Conservation (phyloP, 1,140 invertebrate genomes). For the Zaprionus capensis region DNA sequence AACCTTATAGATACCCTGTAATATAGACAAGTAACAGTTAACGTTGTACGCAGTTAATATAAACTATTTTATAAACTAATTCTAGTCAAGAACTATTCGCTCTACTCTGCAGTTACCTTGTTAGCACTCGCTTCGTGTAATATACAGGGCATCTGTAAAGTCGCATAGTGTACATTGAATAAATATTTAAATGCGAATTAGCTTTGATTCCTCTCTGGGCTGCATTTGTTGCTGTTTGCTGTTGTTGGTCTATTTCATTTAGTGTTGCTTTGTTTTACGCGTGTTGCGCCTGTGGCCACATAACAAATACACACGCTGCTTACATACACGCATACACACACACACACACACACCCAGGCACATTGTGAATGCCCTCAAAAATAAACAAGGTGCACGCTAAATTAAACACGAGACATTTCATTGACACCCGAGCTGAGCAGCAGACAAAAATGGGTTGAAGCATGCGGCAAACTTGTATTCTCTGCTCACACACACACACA, state of each 20-base stretch:
- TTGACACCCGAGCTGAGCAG: conserved; percentile 18
- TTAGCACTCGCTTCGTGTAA: no score
- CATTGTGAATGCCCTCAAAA: conserved; percentile 8
- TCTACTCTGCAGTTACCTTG: no score
- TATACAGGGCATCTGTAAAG: neutral
- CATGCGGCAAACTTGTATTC: conserved; percentile 7
- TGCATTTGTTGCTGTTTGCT: neutral
- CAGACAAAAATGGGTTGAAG: conserved; percentile 26
- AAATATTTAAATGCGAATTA: conserved; percentile 3
- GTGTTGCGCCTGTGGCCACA: conserved; percentile 4
- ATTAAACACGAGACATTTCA: conserved; percentile 49
- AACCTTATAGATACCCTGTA: neutral
- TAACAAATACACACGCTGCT: neutral
- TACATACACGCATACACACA: neutral
- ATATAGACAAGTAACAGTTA: no score
- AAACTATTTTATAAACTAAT: no score
- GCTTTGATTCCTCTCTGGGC: neutral
- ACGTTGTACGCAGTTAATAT: no score
- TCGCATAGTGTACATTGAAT: neutral
- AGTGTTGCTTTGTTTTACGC: conserved; percentile 1
- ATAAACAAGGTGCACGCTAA: conserved; percentile 39
- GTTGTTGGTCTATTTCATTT: conserved; percentile 8
- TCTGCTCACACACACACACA: neutral
- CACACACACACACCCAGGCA: neutral
- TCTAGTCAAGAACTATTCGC: no score